Conservation (phyloP, 2,113 vertebrate genomes). For the Seriola aureovittata region DNA sequence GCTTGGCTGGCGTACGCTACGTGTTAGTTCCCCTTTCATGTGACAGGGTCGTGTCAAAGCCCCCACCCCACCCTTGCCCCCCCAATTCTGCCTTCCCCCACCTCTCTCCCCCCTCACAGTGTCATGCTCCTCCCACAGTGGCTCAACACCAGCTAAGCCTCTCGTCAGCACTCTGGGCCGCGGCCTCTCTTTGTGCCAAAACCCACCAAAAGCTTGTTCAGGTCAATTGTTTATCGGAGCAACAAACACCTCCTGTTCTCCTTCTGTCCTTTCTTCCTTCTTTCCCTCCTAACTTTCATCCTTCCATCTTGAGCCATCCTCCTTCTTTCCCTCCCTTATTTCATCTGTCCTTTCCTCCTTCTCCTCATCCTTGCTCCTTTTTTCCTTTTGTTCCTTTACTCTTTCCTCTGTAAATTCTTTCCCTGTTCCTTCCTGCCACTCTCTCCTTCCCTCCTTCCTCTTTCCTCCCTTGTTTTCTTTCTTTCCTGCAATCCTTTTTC, state of each 20-base stretch:
- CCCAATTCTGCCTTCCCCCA: not conserved
- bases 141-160: conserved; percentile 57
- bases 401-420: not conserved
- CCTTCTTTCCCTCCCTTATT: not conserved
- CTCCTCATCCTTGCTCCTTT: not conserved
- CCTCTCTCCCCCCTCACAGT: not conserved
- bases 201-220: conserved; percentile 54
- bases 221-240: conserved; percentile 57
- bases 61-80: not conserved
- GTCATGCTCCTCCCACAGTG: conserved; percentile 46
- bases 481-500: not conserved
- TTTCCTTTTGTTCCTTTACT: not conserved
- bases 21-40: conserved; percentile 60
- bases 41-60: conserved; percentile 72
- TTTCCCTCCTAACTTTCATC: not conserved
- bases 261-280: not conserved
- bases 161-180: conserved; percentile 80
- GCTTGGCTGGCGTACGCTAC: conserved; percentile 28
- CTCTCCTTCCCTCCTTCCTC: no score
- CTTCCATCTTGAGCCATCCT: not conserved
- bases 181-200: conserved; percentile 72
- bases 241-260: conserved; percentile 20
- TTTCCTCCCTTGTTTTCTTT: no score
- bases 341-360: not conserved
- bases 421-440: no score